phyloP scores from a whole-genome alignment of 2,888 invertebrate species.

The Meiosimyza decipiens region DNA sequence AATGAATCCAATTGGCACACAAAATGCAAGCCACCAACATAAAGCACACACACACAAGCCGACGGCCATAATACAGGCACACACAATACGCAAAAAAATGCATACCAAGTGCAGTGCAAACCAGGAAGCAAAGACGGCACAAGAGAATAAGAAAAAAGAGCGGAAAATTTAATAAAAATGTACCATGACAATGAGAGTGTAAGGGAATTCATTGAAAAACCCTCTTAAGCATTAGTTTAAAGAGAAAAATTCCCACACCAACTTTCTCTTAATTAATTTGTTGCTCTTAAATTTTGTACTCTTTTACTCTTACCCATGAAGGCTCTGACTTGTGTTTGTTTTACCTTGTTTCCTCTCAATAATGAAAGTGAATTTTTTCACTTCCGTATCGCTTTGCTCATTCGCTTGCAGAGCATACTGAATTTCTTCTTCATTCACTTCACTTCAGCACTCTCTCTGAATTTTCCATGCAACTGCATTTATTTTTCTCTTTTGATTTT shows the following conservation, averaged over 20 bases:
- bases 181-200: constrained; percentile 36
- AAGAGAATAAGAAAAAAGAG: constrained; percentile 14
- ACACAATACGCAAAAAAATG: constrained; percentile 32
- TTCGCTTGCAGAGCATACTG: neutral
- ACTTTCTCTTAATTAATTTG: neutral
- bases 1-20: constrained; percentile 66
- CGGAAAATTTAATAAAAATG: constrained; percentile 24
- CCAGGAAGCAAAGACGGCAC: constrained; percentile 32
- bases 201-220: neutral
- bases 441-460: neutral
- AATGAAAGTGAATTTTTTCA: constrained; percentile 39
- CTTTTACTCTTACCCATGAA: neutral
- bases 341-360: constrained; percentile 23
- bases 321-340: neutral
- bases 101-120: constrained; percentile 17
- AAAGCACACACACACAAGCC: constrained; percentile 26
- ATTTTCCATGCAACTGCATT: neutral
- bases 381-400: constrained; percentile 28
- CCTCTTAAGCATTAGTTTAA: constrained; percentile 11
- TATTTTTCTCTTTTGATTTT: neutral
- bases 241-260: constrained; percentile 24
- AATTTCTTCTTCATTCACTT: neutral
- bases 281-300: neutral
- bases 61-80: constrained; percentile 9
- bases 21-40: constrained; percentile 50